These are phyloP conservation scores for Morone saxatilis DNA, from an alignment of 2,113 vertebrate genomes.

Conservation along the genomic window DNA sequence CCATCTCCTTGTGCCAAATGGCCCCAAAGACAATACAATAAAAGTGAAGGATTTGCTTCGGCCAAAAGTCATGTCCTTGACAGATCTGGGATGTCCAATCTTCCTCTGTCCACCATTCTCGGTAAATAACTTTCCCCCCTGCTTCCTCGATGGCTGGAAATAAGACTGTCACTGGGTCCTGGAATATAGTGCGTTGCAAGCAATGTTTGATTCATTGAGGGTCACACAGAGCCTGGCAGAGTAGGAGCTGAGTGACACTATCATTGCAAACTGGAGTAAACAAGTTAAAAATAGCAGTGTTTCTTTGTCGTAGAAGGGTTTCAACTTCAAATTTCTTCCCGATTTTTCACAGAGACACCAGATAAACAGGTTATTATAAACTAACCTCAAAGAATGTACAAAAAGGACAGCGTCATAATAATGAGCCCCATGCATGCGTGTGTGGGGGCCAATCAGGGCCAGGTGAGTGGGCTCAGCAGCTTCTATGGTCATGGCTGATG, in stretches of 20 bases:
- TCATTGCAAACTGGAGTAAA: constrained; percentile 67
- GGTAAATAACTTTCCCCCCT: constrained; percentile 56
- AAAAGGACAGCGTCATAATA: not conserved
- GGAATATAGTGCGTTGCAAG: constrained; percentile 42
- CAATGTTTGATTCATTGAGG: constrained; percentile 68
- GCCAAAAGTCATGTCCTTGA: constrained; percentile 65
- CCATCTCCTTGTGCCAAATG: constrained; percentile 42
- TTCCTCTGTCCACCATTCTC: constrained; percentile 49
- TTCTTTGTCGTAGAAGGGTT: constrained; percentile 8
- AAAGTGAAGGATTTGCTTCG: constrained; percentile 60
- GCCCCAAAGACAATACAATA: constrained; percentile 65
- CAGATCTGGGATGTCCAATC: constrained; percentile 71
- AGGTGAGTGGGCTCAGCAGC: too few species aligned
- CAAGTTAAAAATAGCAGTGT: constrained; percentile 60
- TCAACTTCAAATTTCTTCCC: not conserved
- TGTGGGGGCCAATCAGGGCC: too few species aligned
- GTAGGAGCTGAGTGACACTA: constrained; percentile 63
- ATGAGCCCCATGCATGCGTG: not conserved
- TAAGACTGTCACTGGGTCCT: constrained; percentile 64
- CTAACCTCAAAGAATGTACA: not conserved
- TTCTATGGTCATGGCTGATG: too few species aligned
- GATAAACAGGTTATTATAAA: not conserved
- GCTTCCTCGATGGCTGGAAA: constrained; percentile 61
- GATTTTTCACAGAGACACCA: not conserved
- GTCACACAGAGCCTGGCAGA: constrained; percentile 28